A percentile compares a stretch with the other conserved stretches of the same genome.
These are phyloP conservation scores for Micrasema minimum DNA, from an alignment of 1,140 invertebrate genomes.

Conservation along the genomic window DNA sequence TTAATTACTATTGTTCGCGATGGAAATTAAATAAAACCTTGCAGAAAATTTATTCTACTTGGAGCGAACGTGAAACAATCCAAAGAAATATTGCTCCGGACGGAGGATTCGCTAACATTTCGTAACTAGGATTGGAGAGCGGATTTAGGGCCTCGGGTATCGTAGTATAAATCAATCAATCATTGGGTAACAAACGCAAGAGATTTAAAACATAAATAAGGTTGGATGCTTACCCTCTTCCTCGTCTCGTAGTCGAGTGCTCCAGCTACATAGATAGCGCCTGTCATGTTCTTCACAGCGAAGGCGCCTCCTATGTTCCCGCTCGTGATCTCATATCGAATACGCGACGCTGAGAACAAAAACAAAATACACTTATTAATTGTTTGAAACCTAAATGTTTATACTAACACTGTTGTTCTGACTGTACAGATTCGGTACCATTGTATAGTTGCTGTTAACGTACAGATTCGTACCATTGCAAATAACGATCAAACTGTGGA, in stretches of 20 bases:
- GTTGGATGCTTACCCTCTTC: conserved; percentile 78
- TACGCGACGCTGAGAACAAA: conserved; percentile 89
- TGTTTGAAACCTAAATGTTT: no score
- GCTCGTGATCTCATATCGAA: conserved; percentile 98
- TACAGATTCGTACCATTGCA: no score
- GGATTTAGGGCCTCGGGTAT: no score
- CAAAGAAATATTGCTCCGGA: no score
- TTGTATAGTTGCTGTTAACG: no score
- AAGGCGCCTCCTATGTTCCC: conserved; percentile 98
- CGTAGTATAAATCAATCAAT: conserved; percentile 3
- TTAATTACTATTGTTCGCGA: background rate
- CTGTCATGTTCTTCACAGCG: conserved; percentile 96
- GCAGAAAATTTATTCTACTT: no score
- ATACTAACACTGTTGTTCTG: no score
- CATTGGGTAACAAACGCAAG: background rate
- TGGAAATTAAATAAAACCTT: background rate
- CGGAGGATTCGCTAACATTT: no score
- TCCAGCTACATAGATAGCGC: conserved; percentile 96
- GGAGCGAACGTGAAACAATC: no score
- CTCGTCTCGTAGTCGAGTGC: conserved; percentile 92
- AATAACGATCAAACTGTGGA: conserved; percentile 27
- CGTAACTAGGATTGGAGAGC: no score
- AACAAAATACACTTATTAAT: no score
- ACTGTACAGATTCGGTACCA: no score
- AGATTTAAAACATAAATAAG: background rate